These are phyloP conservation scores for Alligator sinensis DNA, from an alignment of 2,113 vertebrate species.

Conservation along the genomic window DNA sequence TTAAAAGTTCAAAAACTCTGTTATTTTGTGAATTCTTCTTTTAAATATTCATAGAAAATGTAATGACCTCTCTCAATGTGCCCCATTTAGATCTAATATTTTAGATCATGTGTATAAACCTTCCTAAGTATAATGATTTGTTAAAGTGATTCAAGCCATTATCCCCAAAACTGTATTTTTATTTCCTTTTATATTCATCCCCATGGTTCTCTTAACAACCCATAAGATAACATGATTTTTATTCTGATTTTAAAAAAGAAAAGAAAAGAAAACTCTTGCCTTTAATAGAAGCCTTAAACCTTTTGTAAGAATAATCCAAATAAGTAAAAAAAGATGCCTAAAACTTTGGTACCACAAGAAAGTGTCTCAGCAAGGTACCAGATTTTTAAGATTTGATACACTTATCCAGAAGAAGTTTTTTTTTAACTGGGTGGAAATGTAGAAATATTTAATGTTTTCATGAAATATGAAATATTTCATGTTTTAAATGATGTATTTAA, in stretches of 20 bases:
- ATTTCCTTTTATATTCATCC: conserved; percentile 34
- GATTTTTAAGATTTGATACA: no score
- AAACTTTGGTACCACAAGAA: not conserved
- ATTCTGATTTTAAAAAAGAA: not conserved
- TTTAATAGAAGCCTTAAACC: not conserved
- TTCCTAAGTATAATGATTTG: conserved; percentile 20
- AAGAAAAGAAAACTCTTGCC: not conserved
- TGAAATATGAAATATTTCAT: no score
- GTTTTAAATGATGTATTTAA: no score
- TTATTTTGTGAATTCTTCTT: conserved; percentile 43
- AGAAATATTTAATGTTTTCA: no score
- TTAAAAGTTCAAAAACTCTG: conserved; percentile 12
- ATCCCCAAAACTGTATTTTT: conserved; percentile 7
- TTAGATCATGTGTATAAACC: conserved; percentile 38
- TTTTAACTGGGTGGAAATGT: no score
- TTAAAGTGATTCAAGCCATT: conserved; percentile 7
- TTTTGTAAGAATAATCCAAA: not conserved
- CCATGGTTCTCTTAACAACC: conserved; percentile 3
- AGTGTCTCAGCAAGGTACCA: not conserved
- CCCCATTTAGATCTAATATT: conserved; percentile 55
- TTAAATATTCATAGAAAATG: conserved; percentile 29
- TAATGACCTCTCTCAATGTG: conserved; percentile 44
- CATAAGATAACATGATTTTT: conserved; percentile 29
- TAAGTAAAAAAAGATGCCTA: not conserved
- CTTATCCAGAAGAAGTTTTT: no score